Percentiles rank a stretch among this genome's conserved stretches.
phyloP scores from a whole-genome alignment of 2,888 invertebrate genomes.

The Athrips mouffetella region DNA sequence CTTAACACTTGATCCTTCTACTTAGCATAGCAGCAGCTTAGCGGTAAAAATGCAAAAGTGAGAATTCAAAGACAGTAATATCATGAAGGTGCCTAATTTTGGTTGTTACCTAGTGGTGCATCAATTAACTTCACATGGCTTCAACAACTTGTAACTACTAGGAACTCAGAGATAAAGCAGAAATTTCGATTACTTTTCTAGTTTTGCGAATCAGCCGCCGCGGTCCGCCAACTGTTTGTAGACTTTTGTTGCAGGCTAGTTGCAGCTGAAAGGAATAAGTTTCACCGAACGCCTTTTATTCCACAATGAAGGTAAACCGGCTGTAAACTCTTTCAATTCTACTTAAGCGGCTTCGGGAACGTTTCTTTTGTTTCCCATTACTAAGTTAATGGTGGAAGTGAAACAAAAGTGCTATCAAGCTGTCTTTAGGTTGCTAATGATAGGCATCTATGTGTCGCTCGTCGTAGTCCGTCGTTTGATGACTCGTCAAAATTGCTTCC shows the following conservation, averaged over 20 bases:
- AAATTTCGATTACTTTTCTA: constrained; percentile 7
- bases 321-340: constrained; percentile 8
- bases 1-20: too few relatives aligned
- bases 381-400: constrained; percentile 9
- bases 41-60: too few relatives aligned
- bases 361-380: constrained; percentile 13
- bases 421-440: constrained; percentile 51
- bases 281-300: constrained; percentile 8
- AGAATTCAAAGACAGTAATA: too few relatives aligned
- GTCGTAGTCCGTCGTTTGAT: constrained; percentile 72
- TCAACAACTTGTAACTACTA: too few relatives aligned
- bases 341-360: background rate
- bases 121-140: too few relatives aligned
- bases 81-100: too few relatives aligned
- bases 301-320: constrained; percentile 10
- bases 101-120: too few relatives aligned
- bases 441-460: constrained; percentile 48
- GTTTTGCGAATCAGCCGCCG: constrained; percentile 2
- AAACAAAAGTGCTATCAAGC: constrained; percentile 28
- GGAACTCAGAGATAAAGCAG: too few relatives aligned
- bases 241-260: constrained; percentile 7
- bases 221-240: background rate
- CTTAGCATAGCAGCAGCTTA: too few relatives aligned
- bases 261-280: constrained; percentile 6
- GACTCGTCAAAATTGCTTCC: constrained; percentile 77